These are phyloP conservation scores for Agrotis exclamationis DNA, from an alignment of 2,888 invertebrate genomes.

Conservation along the genomic window DNA sequence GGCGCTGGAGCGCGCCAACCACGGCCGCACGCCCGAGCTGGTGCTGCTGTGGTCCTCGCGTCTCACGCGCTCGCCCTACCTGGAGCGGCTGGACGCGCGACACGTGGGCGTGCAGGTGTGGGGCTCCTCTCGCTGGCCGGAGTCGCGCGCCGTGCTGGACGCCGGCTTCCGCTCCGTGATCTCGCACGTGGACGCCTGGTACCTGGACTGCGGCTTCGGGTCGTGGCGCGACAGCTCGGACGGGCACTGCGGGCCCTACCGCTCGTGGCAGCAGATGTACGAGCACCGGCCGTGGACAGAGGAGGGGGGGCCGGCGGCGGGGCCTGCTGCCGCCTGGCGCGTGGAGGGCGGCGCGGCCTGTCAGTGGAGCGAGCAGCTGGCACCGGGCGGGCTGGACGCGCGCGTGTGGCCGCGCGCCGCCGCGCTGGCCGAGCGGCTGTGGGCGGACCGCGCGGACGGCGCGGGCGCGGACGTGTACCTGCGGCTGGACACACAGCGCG, in stretches of 20 bases:
- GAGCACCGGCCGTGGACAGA: conserved; percentile 95
- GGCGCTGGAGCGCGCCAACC: conserved; percentile 92
- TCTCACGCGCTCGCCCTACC: conserved; percentile 94
- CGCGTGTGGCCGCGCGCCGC: conserved; percentile 96
- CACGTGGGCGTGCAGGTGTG: conserved; percentile 94
- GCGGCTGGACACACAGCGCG: conserved; percentile 92
- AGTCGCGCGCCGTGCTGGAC: conserved; percentile 94
- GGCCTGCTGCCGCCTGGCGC: conserved; percentile 83
- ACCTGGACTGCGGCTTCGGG: conserved; percentile 96
- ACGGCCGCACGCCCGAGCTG: conserved; percentile 89
- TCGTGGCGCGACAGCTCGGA: conserved; percentile 96
- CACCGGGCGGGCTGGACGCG: conserved; percentile 94
- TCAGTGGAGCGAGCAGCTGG: conserved; percentile 96
- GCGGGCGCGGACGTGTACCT: conserved; percentile 92
- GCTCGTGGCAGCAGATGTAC: conserved; percentile 97
- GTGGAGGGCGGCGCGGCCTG: conserved; percentile 95
- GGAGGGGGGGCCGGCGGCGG: conserved; percentile 88
- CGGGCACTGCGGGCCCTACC: conserved; percentile 96
- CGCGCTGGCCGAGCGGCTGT: conserved; percentile 95
- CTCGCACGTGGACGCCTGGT: conserved; percentile 97
- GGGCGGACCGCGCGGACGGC: conserved; percentile 92
- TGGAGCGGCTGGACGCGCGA: conserved; percentile 90
- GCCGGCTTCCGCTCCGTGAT: conserved; percentile 95
- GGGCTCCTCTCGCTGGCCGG: conserved; percentile 96
- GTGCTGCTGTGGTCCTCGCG: conserved; percentile 95